Evolutionary conservation across 1,140 invertebrate genomes (phyloP), one percentile per base, ranked within the genome.

Genomic region (Drosophila santomea): DNA sequence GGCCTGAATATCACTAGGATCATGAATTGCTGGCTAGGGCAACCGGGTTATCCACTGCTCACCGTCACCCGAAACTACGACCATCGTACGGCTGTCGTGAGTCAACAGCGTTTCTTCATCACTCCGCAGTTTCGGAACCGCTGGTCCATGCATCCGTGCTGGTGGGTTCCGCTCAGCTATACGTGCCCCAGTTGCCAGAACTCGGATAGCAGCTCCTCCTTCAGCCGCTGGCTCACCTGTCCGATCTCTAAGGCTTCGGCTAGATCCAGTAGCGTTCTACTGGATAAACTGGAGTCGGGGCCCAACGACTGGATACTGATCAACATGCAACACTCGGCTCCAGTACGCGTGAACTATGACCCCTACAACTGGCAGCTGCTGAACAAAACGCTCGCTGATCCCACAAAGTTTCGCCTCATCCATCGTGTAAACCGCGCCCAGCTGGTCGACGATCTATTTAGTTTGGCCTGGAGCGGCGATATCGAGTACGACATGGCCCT

Each of bases 331-430:
- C 56, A 58, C 28, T 45, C 56, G 25, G 39, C 39, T 5, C 56
- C 56, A 0, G n/a, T 45, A 2, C 28, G 56, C 28, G 56, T 58
- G n/a, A 45, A 45, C 56, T 58, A 58, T 12, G 56, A 58, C 28
- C 28, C 45, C 1, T 41, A 25, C 39, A 58, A 58, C 28, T 58
- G 56, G 56, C 39, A 45, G 56, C 28, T 58, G 41, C 15, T 58
- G 15, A 58, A 58, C 56, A 12, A 17, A 12, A 58, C 56, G 39
- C 56, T 58, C 3, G 20, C 56, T 3, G 15, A 45, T 58, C 56
- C 56, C 3, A 3, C 1, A 7, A 35, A 15, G 11, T 58, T 58
- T 1, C 41, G 41, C 0, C 14, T 10, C 4, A 58, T 58, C n/a
- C 41, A 58, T 5, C 56, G 56, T 5, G 41, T 58, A 3, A 35